Conservation (phyloP, 2,797 vertebrate species). For the Tamandua tetradactyla region DNA sequence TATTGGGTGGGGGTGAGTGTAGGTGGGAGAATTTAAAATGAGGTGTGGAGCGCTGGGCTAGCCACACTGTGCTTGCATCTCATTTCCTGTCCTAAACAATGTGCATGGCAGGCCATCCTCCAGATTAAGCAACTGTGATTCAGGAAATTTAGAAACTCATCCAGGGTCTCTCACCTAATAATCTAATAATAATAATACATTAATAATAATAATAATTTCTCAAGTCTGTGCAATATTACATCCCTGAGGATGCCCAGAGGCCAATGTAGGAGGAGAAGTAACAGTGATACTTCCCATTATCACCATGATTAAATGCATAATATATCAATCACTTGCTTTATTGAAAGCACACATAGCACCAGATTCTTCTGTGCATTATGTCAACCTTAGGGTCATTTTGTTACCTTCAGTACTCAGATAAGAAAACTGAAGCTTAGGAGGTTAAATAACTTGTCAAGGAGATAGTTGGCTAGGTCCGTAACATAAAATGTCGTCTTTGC, state of each 20-base stretch:
- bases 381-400: too few species aligned
- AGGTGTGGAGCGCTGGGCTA: background rate
- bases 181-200: background rate
- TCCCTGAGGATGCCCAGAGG: background rate
- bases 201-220: background rate
- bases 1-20: fast-evolving
- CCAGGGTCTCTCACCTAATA: background rate
- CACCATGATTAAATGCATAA: background rate
- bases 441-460: background rate
- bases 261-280: background rate
- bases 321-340: background rate
- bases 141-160: background rate
- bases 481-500: background rate
- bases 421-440: background rate
- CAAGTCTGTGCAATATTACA: background rate
- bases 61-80: background rate
- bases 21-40: background rate
- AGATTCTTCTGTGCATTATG: background rate
- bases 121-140: background rate
- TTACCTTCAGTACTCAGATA: background rate
- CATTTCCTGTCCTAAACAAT: background rate
- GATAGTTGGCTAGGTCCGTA: background rate
- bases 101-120: background rate
- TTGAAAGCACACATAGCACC: too few species aligned
- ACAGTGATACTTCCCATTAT: fast-evolving